Conservation (phyloP, 2,888 invertebrate species). For the Hemistola chrysoprasaria region DNA sequence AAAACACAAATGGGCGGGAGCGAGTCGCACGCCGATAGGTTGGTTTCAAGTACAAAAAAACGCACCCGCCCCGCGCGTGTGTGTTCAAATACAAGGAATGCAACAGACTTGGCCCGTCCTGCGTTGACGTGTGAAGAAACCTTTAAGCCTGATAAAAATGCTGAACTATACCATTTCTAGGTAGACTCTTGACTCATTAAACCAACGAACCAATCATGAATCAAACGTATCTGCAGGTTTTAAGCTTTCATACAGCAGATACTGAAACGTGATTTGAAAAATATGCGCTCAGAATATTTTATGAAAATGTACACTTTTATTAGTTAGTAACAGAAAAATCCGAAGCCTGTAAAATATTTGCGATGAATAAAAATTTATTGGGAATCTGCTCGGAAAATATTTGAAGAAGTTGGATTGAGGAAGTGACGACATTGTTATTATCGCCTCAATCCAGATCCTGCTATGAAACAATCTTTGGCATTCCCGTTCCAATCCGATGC, state of each 20-base stretch:
- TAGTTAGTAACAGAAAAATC: slow-evolving; percentile 22
- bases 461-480: slow-evolving; percentile 69
- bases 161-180: no score
- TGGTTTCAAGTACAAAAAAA: no score
- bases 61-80: no score
- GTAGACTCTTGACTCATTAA: no score
- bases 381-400: slow-evolving; percentile 61
- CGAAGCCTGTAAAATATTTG: slow-evolving; percentile 23
- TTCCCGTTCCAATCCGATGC: slow-evolving; percentile 57
- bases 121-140: no score
- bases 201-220: slow-evolving; percentile 3
- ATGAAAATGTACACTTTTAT: slow-evolving; percentile 11
- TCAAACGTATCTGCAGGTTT: background rate
- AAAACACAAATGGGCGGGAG: no score
- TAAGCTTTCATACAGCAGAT: background rate
- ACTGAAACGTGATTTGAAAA: slow-evolving; percentile 11
- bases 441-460: slow-evolving; percentile 64
- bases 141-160: no score
- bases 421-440: slow-evolving; percentile 78
- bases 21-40: no score
- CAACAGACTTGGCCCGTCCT: no score
- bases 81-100: no score
- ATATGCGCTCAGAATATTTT: background rate
- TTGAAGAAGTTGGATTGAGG: slow-evolving; percentile 74
- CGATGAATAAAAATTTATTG: slow-evolving; percentile 59